Evolutionary conservation across 1,140 invertebrate genomes (phyloP).

Genomic region (Orchesella cincta): DNA sequence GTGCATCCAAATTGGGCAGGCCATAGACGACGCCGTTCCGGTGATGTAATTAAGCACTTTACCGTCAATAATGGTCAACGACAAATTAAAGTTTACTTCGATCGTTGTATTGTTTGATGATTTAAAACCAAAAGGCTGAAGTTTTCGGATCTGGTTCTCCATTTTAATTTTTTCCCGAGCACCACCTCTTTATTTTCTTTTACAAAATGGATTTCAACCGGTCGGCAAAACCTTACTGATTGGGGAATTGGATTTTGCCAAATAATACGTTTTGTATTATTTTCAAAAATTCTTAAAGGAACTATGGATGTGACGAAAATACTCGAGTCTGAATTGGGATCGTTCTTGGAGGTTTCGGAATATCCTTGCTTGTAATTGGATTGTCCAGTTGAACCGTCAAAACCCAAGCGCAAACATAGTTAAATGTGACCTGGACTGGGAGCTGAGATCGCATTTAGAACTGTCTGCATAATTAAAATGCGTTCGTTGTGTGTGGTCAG

Average conservation of each 20-base stretch:
- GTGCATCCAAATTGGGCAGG: not conserved
- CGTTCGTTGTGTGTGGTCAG: not conserved
- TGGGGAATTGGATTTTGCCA: not conserved
- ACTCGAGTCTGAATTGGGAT: not conserved
- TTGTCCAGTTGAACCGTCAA: constrained; percentile 24
- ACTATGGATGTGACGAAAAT: not conserved
- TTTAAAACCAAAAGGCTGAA: not conserved
- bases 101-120: not conserved
- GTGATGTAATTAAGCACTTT: constrained; percentile 12
- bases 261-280: not conserved
- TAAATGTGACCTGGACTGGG: no score
- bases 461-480: not conserved
- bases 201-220: not conserved
- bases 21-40: not conserved
- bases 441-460: not conserved
- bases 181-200: not conserved
- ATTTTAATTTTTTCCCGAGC: not conserved
- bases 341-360: no score
- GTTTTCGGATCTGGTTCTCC: not conserved
- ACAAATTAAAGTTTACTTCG: not conserved
- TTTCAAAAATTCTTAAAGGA: not conserved
- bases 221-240: not conserved
- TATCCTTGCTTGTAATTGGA: constrained; percentile 28
- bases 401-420: constrained; percentile 28
- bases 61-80: not conserved